phyloP scores from a whole-genome alignment of 2,888 invertebrate genomes.

The Penaeus monodon region DNA sequence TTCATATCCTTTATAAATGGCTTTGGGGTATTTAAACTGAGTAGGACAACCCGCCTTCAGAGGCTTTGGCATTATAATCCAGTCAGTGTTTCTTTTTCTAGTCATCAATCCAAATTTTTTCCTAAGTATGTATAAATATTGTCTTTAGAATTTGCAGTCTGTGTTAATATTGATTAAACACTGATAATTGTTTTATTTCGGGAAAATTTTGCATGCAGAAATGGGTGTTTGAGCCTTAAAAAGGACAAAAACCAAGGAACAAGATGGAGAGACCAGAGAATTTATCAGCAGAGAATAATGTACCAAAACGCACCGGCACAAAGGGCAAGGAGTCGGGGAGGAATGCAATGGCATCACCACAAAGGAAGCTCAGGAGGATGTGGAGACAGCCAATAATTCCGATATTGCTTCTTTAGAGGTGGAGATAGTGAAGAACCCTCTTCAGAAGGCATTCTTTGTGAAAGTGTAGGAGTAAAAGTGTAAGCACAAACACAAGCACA shows the following conservation, averaged over 20 bases:
- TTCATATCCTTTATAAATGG: no score
- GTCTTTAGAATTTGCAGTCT: no score
- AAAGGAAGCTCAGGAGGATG: not conserved
- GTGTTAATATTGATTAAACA: no score
- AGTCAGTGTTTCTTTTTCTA: no score
- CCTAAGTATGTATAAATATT: no score
- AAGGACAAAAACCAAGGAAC: not conserved
- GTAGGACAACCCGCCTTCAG: no score
- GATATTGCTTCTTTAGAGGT: not conserved
- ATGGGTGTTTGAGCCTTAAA: not conserved
- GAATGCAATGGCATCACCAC: not conserved
- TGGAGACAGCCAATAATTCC: not conserved
- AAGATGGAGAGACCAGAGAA: not conserved
- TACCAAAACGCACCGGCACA: not conserved
- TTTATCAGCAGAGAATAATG: not conserved
- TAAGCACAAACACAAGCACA: conserved; percentile 55
- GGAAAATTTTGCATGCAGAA: not conserved
- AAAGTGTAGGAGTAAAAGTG: not conserved
- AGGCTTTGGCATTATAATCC: no score
- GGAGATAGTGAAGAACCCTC: not conserved
- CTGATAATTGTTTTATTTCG: no score
- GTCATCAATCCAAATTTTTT: no score
- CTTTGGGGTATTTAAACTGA: no score
- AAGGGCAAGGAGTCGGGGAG: not conserved
- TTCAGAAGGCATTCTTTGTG: not conserved